Percentiles rank a stretch among this genome's conserved stretches.
Conservation (phyloP, 2,113 vertebrate species). For the Egretta garzetta region DNA sequence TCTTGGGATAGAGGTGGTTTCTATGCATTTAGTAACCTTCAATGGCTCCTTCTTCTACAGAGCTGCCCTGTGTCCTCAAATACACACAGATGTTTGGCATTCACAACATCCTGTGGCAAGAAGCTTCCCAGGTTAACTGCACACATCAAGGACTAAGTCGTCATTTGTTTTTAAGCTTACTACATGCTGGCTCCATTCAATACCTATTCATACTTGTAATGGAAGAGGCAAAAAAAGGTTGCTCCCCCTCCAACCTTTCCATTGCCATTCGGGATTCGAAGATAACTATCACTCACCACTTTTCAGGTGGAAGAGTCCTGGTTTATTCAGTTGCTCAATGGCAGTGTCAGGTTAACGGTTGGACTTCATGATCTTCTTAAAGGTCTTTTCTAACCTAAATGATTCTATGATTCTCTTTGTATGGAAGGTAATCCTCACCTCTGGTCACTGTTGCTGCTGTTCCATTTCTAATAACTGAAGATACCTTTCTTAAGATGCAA, state of each 20-base stretch:
- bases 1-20: not conserved
- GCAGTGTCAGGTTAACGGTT: too few species aligned
- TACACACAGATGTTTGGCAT: not conserved
- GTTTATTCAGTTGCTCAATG: not conserved
- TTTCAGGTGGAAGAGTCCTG: not conserved
- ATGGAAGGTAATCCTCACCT: not conserved
- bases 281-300: not conserved
- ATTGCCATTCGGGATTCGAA: not conserved
- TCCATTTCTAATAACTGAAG: not conserved
- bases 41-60: not conserved
- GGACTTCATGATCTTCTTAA: too few species aligned
- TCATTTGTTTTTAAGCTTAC: constrained; percentile 6
- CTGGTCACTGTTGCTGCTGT: not conserved
- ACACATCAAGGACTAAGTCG: constrained; percentile 10
- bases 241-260: not conserved
- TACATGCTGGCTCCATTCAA: not conserved
- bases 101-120: not conserved
- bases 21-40: not conserved
- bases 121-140: not conserved
- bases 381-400: too few species aligned
- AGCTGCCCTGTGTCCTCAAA: not conserved
- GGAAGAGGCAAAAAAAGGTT: not conserved
- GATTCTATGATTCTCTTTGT: not conserved
- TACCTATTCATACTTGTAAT: not conserved
- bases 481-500: not conserved